Evolutionary conservation across 2,797 vertebrate species (phyloP).

Genomic region (Serranus cabrilla): DNA sequence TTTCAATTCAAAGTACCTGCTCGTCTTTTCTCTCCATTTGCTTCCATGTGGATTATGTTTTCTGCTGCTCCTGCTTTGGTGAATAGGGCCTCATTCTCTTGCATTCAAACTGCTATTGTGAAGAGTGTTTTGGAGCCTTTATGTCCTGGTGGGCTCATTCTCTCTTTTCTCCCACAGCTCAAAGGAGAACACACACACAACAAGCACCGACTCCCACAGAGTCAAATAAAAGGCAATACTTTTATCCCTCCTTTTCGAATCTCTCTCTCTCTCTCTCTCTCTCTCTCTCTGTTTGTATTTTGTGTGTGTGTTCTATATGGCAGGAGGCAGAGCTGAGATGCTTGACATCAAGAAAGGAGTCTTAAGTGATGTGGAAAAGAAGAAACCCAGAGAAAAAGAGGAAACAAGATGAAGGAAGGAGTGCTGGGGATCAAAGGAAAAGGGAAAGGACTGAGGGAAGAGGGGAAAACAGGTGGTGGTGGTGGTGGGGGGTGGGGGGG

Average conservation of each 20-base stretch:
- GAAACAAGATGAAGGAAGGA: not conserved
- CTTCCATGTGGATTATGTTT: slow-evolving; percentile 3
- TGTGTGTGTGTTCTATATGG: slow-evolving; percentile 16
- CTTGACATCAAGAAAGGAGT: slow-evolving; percentile 15
- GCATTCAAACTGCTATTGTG: slow-evolving; percentile 23
- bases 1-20: not conserved
- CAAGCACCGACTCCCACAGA: slow-evolving; percentile 28
- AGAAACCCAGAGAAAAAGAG: not conserved
- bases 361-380: slow-evolving; percentile 2
- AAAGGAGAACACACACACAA: slow-evolving; percentile 36
- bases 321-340: not conserved
- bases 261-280: not conserved
- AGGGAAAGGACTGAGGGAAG: slow-evolving; percentile 16
- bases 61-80: slow-evolving; percentile 5
- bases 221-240: slow-evolving; percentile 39
- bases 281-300: slow-evolving; percentile 8
- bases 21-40: not conserved
- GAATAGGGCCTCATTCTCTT: not conserved
- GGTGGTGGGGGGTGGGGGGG: not conserved
- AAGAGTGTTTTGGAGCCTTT: slow-evolving; percentile 32
- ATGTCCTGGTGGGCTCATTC: slow-evolving; percentile 34
- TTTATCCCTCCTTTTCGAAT: slow-evolving; percentile 25
- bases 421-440: slow-evolving; percentile 9
- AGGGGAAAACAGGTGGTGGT: slow-evolving; percentile 10
- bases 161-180: slow-evolving; percentile 31